phyloP scores from a whole-genome alignment of 2,797 vertebrate genomes.

The Melanotaenia parkinsoni region DNA sequence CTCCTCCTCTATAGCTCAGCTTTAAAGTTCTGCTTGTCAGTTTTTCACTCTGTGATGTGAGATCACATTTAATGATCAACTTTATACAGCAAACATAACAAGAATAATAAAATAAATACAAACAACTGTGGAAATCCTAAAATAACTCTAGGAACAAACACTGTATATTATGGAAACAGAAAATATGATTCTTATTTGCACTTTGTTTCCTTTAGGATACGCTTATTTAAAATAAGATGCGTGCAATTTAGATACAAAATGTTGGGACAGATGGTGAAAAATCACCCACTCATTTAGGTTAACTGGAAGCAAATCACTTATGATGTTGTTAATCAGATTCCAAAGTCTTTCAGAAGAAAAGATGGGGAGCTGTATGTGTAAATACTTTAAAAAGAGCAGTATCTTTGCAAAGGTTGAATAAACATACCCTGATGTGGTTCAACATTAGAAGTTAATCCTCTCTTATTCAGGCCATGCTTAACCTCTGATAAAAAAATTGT shows the following conservation, averaged over 20 bases:
- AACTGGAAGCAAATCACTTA: neutral
- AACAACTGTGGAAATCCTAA: neutral
- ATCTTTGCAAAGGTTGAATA: no score
- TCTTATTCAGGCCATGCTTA: no score
- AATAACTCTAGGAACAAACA: neutral
- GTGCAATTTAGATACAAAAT: no score
- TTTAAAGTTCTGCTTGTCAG: conserved; percentile 6
- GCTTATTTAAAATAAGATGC: no score
- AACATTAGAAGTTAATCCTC: no score
- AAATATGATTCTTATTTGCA: neutral
- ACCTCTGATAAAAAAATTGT: no score
- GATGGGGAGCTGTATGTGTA: neutral
- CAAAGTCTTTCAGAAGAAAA: neutral
- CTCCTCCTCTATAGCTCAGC: neutral
- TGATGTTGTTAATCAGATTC: neutral
- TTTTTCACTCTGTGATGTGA: neutral
- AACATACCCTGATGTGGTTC: no score
- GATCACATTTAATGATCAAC: neutral
- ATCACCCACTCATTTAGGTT: neutral
- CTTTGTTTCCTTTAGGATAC: neutral
- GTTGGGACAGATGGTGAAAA: neutral
- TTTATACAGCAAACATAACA: neutral
- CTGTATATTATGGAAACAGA: neutral
- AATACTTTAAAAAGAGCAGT: neutral
- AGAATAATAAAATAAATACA: no score